Evolutionary conservation across 2,797 vertebrate species (phyloP).

Genomic region (Myripristis jacobus): DNA sequence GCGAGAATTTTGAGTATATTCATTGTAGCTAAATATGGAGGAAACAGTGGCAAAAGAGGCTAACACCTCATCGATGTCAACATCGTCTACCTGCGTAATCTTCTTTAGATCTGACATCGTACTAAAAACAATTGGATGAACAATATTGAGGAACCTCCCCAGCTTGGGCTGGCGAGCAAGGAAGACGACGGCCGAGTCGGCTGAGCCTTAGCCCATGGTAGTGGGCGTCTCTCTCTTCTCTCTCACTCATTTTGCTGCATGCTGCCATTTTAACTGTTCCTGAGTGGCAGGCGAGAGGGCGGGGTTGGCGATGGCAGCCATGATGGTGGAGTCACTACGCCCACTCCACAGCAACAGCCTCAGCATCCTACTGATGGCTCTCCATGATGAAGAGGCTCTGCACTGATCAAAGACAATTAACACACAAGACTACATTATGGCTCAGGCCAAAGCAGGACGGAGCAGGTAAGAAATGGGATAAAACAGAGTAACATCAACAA

Average conservation of each 20-base stretch:
- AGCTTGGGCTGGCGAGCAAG: conserved; percentile 55
- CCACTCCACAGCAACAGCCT: conserved; percentile 71
- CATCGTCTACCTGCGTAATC: conserved; percentile 45
- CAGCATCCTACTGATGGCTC: conserved; percentile 42
- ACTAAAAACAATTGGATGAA: conserved; percentile 31
- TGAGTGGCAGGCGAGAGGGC: conserved; percentile 76
- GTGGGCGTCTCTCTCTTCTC: conserved; percentile 70
- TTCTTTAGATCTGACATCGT: conserved; percentile 31
- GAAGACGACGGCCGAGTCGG: conserved; percentile 61
- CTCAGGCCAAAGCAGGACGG: conserved; percentile 38
- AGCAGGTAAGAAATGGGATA: background rate
- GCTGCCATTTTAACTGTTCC: conserved; percentile 77
- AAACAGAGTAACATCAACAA: conserved; percentile 1
- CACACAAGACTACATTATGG: conserved; percentile 34
- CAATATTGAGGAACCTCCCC: conserved; percentile 60
- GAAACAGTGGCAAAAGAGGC: conserved; percentile 46
- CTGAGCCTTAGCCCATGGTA: conserved; percentile 56
- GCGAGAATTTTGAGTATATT: background rate
- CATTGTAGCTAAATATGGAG: conserved; percentile 24
- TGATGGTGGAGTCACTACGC: conserved; percentile 69
- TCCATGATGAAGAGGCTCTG: background rate
- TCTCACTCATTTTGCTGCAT: conserved; percentile 75
- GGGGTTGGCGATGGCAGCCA: conserved; percentile 70
- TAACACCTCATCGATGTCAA: conserved; percentile 43
- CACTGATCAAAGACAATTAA: conserved; percentile 55